Conservation (phyloP, 2,113 vertebrate species). For the Nyctereutes procyonoides region DNA sequence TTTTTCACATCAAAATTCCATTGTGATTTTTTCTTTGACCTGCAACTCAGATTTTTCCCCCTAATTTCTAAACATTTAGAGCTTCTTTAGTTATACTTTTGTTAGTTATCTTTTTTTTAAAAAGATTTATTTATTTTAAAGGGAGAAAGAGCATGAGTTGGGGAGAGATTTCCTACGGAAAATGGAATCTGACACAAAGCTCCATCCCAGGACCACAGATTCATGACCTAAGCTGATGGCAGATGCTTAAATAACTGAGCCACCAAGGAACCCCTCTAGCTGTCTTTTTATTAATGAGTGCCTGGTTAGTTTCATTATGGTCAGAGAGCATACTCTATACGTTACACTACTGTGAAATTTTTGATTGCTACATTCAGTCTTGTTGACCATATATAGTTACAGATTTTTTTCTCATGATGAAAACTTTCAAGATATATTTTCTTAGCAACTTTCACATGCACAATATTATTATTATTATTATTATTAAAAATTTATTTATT, state of each 20-base stretch:
- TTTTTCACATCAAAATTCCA: background rate
- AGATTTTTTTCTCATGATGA: background rate
- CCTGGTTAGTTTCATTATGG: background rate
- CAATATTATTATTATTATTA: background rate
- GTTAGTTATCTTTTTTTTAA: background rate
- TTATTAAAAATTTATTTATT: no score
- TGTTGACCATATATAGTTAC: background rate
- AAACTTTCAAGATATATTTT: background rate
- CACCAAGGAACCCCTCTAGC: background rate
- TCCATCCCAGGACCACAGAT: background rate
- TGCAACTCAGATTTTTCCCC: background rate
- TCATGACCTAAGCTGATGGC: background rate
- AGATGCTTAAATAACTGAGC: fast-evolving
- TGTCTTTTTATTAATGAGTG: background rate
- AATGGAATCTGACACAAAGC: background rate
- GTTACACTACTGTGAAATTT: background rate
- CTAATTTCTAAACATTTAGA: background rate
- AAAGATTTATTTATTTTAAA: background rate
- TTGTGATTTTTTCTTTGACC: background rate
- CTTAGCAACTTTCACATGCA: background rate
- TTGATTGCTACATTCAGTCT: background rate
- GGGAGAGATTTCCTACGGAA: background rate
- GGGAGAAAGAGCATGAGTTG: background rate
- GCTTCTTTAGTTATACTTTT: background rate
- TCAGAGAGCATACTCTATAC: background rate